Percentiles rank a stretch among this genome's conserved stretches.
These are phyloP conservation scores for Tyto alba DNA, from an alignment of 2,113 vertebrate species.

Conservation along the genomic window DNA sequence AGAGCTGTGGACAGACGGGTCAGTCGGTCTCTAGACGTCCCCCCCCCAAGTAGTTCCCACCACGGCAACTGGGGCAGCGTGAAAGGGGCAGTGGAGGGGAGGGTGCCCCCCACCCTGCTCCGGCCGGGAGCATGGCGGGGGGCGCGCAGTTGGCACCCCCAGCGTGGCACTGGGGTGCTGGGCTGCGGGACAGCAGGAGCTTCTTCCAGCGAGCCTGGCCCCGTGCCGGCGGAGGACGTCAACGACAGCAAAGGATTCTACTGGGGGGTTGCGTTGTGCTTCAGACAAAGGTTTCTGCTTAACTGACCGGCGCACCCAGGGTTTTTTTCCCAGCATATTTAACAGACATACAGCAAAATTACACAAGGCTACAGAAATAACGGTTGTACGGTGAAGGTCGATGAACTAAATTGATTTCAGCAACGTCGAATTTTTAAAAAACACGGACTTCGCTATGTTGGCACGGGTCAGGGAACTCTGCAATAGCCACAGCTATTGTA, in stretches of 20 bases:
- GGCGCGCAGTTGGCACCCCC: background rate
- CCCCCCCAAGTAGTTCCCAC: background rate
- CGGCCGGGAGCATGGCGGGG: background rate
- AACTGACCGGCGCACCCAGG: rapidly evolving
- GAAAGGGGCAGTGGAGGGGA: background rate
- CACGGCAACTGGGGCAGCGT: rapidly evolving
- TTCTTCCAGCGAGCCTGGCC: too few species aligned
- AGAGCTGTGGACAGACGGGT: background rate
- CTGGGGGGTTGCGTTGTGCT: background rate
- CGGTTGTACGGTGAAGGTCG: background rate
- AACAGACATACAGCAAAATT: background rate
- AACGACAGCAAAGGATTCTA: background rate
- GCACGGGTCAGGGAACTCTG: background rate
- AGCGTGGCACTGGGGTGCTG: too few species aligned
- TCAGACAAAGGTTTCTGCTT: background rate
- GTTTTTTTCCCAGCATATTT: rapidly evolving
- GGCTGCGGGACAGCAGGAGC: background rate
- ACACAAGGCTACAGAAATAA: background rate
- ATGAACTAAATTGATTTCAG: background rate
- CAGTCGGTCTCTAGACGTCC: background rate
- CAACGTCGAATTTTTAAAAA: background rate
- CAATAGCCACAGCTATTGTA: background rate
- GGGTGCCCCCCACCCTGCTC: background rate
- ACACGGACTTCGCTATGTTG: background rate
- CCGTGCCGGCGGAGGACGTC: background rate